Evolutionary conservation across 1,140 invertebrate genomes (phyloP).

Genomic region (Laodelphax striatellus): DNA sequence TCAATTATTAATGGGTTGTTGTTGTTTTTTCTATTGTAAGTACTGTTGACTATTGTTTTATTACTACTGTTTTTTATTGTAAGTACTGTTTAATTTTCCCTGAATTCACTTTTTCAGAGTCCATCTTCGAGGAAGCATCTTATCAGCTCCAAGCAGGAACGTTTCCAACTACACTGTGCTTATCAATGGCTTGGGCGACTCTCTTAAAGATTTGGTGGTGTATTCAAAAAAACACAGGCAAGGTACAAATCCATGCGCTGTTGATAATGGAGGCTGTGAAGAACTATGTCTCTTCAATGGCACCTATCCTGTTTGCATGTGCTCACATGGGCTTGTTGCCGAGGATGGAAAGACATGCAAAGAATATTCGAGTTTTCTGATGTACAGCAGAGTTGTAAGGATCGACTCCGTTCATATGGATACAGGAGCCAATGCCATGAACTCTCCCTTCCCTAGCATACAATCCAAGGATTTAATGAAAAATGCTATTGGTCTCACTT

Average conservation of each 20-base stretch:
- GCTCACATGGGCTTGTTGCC: constrained; percentile 57
- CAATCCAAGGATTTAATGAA: constrained; percentile 55
- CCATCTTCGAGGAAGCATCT: constrained; percentile 50
- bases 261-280: constrained; percentile 62
- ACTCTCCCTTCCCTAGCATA: constrained; percentile 64
- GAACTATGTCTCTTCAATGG: constrained; percentile 72
- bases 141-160: constrained; percentile 46
- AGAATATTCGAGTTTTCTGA: constrained; percentile 60
- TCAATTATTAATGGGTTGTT: too few relatives aligned
- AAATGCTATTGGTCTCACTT: constrained; percentile 74
- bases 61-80: too few relatives aligned
- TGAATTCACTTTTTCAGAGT: constrained; percentile 35
- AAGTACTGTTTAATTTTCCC: too few relatives aligned
- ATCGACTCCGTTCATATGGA: constrained; percentile 65
- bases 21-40: too few relatives aligned
- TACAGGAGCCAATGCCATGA: constrained; percentile 49
- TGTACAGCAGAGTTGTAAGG: constrained; percentile 58
- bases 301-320: constrained; percentile 50
- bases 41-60: too few relatives aligned
- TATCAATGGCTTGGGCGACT: constrained; percentile 46
- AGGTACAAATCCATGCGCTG: constrained; percentile 52
- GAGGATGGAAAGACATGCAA: constrained; percentile 48
- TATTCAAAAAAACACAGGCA: constrained; percentile 42
- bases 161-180: constrained; percentile 41
- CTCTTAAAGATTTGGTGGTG: constrained; percentile 54